phyloP scores from a whole-genome alignment of 2,888 invertebrate species.

The Callyntrura sp. region DNA sequence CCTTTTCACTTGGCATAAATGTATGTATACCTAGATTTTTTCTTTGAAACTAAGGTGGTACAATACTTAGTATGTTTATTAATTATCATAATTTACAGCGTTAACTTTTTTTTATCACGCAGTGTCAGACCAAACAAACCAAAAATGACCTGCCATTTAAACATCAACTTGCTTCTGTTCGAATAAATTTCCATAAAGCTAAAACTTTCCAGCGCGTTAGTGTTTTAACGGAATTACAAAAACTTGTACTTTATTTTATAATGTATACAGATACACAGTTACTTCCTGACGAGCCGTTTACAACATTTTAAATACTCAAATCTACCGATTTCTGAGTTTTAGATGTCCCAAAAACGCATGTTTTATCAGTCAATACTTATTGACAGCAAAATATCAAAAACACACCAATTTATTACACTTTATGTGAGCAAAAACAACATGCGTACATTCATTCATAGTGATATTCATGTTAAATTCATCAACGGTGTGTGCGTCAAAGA shows the following conservation, averaged over 20 bases:
- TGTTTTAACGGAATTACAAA: conserved; percentile 37
- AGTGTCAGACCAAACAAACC: neutral
- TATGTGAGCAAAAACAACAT: neutral
- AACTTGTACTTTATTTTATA: conserved; percentile 56
- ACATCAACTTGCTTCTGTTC: too few species aligned
- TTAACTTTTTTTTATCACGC: conserved; percentile 11
- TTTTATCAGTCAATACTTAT: too few species aligned
- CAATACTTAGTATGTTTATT: too few species aligned
- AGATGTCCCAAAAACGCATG: too few species aligned
- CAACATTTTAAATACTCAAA: too few species aligned
- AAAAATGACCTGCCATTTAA: neutral
- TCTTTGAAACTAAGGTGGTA: too few species aligned
- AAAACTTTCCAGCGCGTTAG: too few species aligned
- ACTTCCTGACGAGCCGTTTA: conserved; percentile 44
- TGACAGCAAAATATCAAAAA: neutral
- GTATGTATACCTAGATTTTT: too few species aligned
- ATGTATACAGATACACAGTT: conserved; percentile 10
- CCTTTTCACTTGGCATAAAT: too few species aligned
- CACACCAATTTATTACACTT: too few species aligned
- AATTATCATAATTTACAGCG: neutral
- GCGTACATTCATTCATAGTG: conserved; percentile 3
- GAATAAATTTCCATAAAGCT: too few species aligned
- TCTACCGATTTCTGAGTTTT: too few species aligned
- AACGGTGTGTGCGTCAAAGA: neutral
- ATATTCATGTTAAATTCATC: neutral